Conservation (phyloP, 53 echinoderm and acorn worm genomes). For the Henricia sp. region DNA sequence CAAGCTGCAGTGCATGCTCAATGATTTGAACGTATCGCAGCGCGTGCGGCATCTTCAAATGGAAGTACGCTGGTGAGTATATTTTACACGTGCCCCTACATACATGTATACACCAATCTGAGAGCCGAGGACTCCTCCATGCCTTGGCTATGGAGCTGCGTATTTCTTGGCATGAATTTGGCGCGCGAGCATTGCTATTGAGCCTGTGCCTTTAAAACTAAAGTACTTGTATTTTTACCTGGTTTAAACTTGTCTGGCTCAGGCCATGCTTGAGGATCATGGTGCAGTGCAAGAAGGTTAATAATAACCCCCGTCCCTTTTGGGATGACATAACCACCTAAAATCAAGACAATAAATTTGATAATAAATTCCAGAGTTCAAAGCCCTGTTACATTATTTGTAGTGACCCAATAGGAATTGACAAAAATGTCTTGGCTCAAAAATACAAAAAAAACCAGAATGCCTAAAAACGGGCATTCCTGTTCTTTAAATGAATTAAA, state of each 20-base stretch:
- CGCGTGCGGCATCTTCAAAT: too few relatives aligned
- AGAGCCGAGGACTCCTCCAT: too few relatives aligned
- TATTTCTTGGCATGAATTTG: too few relatives aligned
- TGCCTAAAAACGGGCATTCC: background rate
- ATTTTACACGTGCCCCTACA: too few relatives aligned
- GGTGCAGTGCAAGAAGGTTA: conserved; percentile 70
- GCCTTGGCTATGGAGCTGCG: too few relatives aligned
- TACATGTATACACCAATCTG: too few relatives aligned
- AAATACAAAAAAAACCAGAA: background rate
- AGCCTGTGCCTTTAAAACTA: background rate
- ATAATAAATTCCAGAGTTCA: background rate
- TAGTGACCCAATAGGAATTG: background rate
- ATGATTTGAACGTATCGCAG: too few relatives aligned
- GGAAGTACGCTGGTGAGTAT: too few relatives aligned
- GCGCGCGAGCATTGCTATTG: too few relatives aligned
- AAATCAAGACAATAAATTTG: background rate
- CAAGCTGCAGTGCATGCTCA: too few relatives aligned
- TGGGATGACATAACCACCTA: conserved; percentile 70
- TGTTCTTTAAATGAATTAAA: background rate
- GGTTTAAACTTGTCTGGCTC: conserved; percentile 75
- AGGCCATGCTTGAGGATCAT: conserved; percentile 63
- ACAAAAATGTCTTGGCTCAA: background rate
- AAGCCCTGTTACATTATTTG: background rate
- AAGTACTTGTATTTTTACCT: conserved; percentile 48
- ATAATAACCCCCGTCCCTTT: conserved; percentile 70